Evolutionary conservation across 1,140 invertebrate genomes (phyloP).

Genomic region (Philopotamus ludificatus): DNA sequence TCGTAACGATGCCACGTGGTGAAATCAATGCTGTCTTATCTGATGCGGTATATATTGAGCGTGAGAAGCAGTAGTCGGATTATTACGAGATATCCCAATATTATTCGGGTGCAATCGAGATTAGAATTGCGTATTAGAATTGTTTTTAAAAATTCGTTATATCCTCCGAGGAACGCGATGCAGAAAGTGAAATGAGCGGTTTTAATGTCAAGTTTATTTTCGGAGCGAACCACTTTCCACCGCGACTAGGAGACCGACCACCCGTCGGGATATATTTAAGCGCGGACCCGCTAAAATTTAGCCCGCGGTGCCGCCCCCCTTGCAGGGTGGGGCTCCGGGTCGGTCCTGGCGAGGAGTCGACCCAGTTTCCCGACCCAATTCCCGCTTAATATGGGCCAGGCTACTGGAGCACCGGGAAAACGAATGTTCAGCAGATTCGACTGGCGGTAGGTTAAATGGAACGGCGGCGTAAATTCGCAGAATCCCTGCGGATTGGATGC

Average conservation of each 20-base stretch:
- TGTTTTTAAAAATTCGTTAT: too few relatives aligned
- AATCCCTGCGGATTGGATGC: too few relatives aligned
- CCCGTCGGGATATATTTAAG: constrained; percentile 11
- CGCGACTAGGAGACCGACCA: constrained; percentile 1
- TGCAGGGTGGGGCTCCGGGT: background rate
- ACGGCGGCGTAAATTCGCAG: background rate
- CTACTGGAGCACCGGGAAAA: constrained; percentile 19
- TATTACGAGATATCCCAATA: too few relatives aligned
- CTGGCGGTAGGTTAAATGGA: constrained; percentile 17
- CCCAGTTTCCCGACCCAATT: constrained; percentile 26
- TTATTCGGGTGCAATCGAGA: too few relatives aligned
- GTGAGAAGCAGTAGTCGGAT: too few relatives aligned
- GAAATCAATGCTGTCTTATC: too few relatives aligned
- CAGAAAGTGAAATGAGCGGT: background rate
- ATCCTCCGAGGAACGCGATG: background rate
- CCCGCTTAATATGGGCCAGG: constrained; percentile 20
- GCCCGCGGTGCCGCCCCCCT: background rate
- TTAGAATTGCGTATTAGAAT: too few relatives aligned
- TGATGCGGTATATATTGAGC: too few relatives aligned
- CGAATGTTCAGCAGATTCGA: background rate
- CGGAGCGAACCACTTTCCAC: background rate
- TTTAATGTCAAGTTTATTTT: constrained; percentile 19
- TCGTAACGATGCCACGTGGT: too few relatives aligned
- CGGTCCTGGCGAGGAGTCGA: constrained; percentile 22
- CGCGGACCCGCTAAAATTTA: background rate